These are phyloP conservation scores for Lycaon pictus DNA, from an alignment of 2,113 vertebrate species.

Conservation along the genomic window DNA sequence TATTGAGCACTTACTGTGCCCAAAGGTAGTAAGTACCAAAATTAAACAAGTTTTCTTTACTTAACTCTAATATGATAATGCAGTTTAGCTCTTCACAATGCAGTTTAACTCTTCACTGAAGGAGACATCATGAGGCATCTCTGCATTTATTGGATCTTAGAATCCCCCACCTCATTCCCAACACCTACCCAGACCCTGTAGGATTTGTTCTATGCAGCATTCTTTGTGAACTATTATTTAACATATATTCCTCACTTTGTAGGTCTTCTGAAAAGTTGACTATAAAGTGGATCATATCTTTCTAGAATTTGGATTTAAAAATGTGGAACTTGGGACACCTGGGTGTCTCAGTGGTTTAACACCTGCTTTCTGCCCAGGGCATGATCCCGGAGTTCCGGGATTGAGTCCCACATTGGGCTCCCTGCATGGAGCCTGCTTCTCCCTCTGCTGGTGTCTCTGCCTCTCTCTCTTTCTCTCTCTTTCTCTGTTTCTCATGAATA, in stretches of 20 bases:
- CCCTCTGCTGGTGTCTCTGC: too few species aligned
- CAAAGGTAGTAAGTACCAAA: background rate
- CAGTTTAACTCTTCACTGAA: background rate
- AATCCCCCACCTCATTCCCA: background rate
- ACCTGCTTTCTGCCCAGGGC: too few species aligned
- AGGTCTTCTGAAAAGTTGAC: background rate
- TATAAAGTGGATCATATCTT: background rate
- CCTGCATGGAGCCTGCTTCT: too few species aligned
- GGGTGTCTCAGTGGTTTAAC: too few species aligned
- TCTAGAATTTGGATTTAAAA: background rate
- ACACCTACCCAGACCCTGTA: background rate
- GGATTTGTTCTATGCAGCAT: background rate
- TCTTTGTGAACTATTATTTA: background rate
- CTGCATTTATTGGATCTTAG: background rate
- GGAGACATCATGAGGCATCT: background rate
- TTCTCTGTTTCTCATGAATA: too few species aligned
- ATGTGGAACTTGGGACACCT: background rate
- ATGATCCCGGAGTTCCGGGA: too few species aligned
- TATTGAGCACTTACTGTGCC: background rate
- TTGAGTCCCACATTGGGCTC: too few species aligned
- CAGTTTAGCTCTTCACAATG: background rate
- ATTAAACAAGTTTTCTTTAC: background rate
- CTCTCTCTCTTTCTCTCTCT: too few species aligned
- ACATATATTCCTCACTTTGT: background rate
- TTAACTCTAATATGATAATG: background rate